phyloP scores from a whole-genome alignment of 1,140 invertebrate genomes.

The Marisa cornuarietis region DNA sequence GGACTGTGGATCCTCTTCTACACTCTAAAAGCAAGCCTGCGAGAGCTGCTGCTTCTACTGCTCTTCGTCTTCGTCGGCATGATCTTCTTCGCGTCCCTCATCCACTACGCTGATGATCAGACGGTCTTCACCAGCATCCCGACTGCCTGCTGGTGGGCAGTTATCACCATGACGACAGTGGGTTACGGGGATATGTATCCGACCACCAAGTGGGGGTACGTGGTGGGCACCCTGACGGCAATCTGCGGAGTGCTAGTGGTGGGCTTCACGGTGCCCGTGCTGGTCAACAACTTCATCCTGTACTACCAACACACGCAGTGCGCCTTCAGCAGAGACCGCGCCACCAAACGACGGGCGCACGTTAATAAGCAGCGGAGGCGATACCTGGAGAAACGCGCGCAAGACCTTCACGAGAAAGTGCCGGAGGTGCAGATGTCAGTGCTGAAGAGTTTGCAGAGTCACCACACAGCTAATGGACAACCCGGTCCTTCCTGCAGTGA shows the following conservation, averaged over 20 bases:
- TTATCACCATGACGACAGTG: conserved; percentile 94
- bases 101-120: conserved; percentile 63
- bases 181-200: conserved; percentile 93
- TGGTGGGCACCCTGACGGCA: conserved; percentile 74
- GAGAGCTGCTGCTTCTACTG: conserved; percentile 96
- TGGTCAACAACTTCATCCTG: conserved; percentile 72
- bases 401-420: no score
- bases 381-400: neutral
- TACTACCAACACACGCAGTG: conserved; percentile 77
- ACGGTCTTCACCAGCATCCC: conserved; percentile 78
- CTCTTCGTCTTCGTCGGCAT: conserved; percentile 98
- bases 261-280: conserved; percentile 90
- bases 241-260: conserved; percentile 99
- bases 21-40: conserved; percentile 96
- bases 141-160: conserved; percentile 95
- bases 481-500: no score
- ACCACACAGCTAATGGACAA: no score
- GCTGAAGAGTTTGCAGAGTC: no score
- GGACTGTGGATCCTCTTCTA: conserved; percentile 97
- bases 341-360: neutral
- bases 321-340: conserved; percentile 20
- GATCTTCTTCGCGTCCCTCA: conserved; percentile 96
- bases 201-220: conserved; percentile 52
- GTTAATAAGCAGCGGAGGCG: neutral
- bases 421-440: no score